Evolutionary conservation across 2,888 invertebrate species (phyloP).

Genomic region (Rhogogaster chlorosoma): DNA sequence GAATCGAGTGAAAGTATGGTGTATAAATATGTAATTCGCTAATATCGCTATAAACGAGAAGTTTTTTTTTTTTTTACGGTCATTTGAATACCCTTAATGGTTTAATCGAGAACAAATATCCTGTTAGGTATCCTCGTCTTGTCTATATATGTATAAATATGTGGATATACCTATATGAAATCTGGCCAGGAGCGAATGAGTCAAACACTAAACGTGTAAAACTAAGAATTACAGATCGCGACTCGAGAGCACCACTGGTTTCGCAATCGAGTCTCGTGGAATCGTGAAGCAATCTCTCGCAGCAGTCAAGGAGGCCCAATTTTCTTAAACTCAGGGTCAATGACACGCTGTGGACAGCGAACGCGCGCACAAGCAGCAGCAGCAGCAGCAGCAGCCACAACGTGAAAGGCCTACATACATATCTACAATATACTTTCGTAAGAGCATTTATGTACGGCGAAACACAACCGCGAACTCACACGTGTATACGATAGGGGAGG

Average conservation of each 20-base stretch:
- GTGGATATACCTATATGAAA: neutral
- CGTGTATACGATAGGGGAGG: neutral
- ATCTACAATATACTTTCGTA: conserved; percentile 7
- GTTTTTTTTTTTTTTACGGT: neutral
- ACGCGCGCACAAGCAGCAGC: neutral
- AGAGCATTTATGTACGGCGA: neutral
- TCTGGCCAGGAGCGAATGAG: neutral
- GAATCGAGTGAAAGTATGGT: neutral
- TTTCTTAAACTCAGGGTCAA: conserved; percentile 48
- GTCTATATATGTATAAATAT: neutral
- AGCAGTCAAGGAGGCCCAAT: conserved; percentile 7
- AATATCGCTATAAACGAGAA: neutral
- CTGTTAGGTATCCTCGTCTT: neutral
- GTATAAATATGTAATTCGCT: neutral
- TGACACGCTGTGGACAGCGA: conserved; percentile 23
- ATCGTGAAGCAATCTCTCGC: conserved; percentile 35
- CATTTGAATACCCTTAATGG: neutral
- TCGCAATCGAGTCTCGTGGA: conserved; percentile 47
- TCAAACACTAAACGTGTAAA: neutral
- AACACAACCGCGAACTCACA: neutral
- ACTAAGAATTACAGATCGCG: neutral
- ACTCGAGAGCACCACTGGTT: conserved; percentile 16
- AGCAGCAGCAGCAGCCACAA: neutral
- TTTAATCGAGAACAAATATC: neutral
- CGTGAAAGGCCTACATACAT: conserved; percentile 20